These are phyloP conservation scores for Nipponia nippon DNA, from an alignment of 2,113 vertebrate genomes.

Conservation along the genomic window DNA sequence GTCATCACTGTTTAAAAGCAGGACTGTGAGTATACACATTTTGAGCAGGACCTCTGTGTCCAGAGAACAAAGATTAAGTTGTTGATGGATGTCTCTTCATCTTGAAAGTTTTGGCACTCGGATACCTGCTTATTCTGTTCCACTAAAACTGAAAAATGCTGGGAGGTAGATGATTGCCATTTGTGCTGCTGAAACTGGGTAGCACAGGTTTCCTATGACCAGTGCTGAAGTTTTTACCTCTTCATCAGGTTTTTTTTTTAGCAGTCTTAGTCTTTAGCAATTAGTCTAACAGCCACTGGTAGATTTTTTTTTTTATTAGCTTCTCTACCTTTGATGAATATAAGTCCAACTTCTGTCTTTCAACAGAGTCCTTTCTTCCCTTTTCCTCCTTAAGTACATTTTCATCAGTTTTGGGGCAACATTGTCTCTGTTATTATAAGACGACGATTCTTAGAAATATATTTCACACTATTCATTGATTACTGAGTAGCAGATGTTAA, in stretches of 20 bases:
- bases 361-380: background rate
- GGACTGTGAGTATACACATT: background rate
- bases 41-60: background rate
- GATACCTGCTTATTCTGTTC: background rate
- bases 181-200: background rate
- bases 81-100: background rate
- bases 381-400: background rate
- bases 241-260: background rate
- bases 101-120: background rate
- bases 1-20: background rate
- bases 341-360: background rate
- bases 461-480: background rate
- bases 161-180: background rate
- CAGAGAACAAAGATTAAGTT: background rate
- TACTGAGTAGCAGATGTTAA: background rate
- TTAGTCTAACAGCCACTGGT: background rate
- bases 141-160: background rate
- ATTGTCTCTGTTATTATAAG: background rate
- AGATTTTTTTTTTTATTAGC: background rate
- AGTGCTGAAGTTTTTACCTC: background rate
- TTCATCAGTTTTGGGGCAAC: background rate
- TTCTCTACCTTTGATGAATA: background rate
- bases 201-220: background rate
- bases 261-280: background rate
- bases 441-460: background rate